Evolutionary conservation across 2,888 invertebrate species (phyloP).

Genomic region (Mythimna loreyi): DNA sequence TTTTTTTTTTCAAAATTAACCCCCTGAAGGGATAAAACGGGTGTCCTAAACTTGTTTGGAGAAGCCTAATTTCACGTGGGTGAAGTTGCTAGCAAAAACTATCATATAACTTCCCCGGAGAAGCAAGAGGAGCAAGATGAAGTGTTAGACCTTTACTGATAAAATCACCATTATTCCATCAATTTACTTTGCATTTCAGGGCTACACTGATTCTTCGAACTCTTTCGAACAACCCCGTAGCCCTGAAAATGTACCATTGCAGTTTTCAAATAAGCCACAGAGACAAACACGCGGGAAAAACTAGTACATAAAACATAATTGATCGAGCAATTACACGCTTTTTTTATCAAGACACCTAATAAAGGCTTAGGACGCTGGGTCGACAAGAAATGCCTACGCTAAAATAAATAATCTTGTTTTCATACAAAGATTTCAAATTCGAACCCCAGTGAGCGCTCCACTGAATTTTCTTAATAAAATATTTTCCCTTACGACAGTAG

Average conservation of each 20-base stretch:
- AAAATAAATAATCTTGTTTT: slow-evolving; percentile 67
- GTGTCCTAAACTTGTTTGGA: too few species aligned
- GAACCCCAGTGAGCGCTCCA: slow-evolving; percentile 69
- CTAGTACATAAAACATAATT: slow-evolving; percentile 5
- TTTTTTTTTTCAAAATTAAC: too few species aligned
- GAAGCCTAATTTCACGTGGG: too few species aligned
- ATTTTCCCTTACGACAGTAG: slow-evolving; percentile 56
- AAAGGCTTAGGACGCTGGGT: slow-evolving; percentile 26
- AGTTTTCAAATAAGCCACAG: background rate
- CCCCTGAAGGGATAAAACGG: too few species aligned
- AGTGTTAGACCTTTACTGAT: too few species aligned
- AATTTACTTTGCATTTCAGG: too few species aligned
- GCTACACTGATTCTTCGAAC: too few species aligned
- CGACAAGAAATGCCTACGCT: slow-evolving; percentile 23
- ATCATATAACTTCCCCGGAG: too few species aligned
- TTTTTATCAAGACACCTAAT: slow-evolving; percentile 24
- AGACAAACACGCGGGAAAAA: background rate
- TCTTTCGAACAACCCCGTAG: too few species aligned
- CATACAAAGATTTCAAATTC: slow-evolving; percentile 65
- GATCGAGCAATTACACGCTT: slow-evolving; percentile 36
- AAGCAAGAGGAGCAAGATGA: too few species aligned
- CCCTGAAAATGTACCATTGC: background rate
- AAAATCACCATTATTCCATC: too few species aligned
- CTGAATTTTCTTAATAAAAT: slow-evolving; percentile 71
- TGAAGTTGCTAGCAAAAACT: too few species aligned